Evolutionary conservation across 2,113 vertebrate species (phyloP).

Genomic region (Hipposideros armiger): DNA sequence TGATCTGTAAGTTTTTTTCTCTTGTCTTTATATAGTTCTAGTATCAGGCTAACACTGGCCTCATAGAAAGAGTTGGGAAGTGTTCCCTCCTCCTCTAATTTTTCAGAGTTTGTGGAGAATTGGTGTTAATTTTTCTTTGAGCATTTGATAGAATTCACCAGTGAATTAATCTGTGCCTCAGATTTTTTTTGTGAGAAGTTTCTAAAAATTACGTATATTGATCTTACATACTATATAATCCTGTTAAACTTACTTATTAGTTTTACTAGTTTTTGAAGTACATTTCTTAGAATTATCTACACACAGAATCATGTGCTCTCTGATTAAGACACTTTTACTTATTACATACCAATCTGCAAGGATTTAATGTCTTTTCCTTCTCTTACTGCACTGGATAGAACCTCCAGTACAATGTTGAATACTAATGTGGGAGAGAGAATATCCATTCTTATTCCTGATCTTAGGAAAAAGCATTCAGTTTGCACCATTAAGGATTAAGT

Average conservation of each 20-base stretch:
- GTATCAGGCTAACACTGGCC: no score
- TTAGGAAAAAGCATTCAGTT: background rate
- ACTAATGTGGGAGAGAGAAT: no score
- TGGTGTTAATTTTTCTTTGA: background rate
- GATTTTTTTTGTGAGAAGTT: background rate
- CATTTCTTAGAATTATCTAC: background rate
- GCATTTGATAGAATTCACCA: no score
- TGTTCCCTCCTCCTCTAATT: background rate
- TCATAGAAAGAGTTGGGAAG: no score
- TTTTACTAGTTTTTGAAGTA: background rate
- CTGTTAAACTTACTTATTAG: background rate
- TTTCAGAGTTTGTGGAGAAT: background rate
- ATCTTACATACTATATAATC: background rate
- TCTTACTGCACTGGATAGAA: no score
- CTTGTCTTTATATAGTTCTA: no score
- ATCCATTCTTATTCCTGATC: no score
- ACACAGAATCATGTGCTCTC: background rate
- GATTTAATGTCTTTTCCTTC: background rate
- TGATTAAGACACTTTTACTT: background rate
- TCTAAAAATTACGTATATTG: background rate
- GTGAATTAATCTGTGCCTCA: background rate
- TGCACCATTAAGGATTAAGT: background rate
- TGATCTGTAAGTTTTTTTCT: no score
- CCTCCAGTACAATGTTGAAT: no score
- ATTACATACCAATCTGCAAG: background rate